Base-by-base conservation (phyloP, 2,888 invertebrate genomes). In the Melikaiella ostensackeni region DNA sequence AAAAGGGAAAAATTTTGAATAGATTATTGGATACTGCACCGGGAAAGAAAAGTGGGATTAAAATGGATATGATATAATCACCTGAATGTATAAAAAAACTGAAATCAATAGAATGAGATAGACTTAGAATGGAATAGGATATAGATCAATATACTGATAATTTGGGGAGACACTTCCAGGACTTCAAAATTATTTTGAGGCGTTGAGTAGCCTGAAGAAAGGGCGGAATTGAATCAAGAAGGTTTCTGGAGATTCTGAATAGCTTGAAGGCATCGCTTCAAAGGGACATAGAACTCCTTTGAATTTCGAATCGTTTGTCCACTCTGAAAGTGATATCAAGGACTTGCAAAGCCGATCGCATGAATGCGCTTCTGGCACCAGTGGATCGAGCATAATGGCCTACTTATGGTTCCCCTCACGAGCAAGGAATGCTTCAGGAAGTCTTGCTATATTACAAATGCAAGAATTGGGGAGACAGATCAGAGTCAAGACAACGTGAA, bases 371-470 rank as follows among this genome's bases (percentile, higher is more conserved):
- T 79, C 74, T 79, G 79, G 76, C 79, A 78, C 75, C 79, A 77
- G 73, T 77, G 79, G 79, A 79, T 80, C 78, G 80, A 74, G 76
- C 79, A 78, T 82, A 82, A 82, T 82, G 82, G 79, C 79, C 80
- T 78, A 80, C 79, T 82, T 80, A 79, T 78, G 79, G 78, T 77
- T 77, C 55, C 38, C 79, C 50, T 75, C 78, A 78, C 75, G 80
- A 79, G 57, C 74, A 73, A 75, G 75, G 63, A 70, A 63, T 74
- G 78, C 73, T 74, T 74, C 74, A 64, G 77, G 79, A 70, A 64
- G 66, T 66, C 63, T 74, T 77, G 55, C 62, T 74, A 78, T 30
- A 50, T 55, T 30, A 77, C 75, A 77, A 76, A 81, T 79, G 75
- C 76, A 80, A 66, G 75, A 38, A 59, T 74, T 77, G 70, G 74